A percentile compares a stretch with the other conserved stretches of the same genome.
Evolutionary conservation across 2,888 invertebrate genomes (phyloP).

Genomic region (Oegoconia quadripuncta): DNA sequence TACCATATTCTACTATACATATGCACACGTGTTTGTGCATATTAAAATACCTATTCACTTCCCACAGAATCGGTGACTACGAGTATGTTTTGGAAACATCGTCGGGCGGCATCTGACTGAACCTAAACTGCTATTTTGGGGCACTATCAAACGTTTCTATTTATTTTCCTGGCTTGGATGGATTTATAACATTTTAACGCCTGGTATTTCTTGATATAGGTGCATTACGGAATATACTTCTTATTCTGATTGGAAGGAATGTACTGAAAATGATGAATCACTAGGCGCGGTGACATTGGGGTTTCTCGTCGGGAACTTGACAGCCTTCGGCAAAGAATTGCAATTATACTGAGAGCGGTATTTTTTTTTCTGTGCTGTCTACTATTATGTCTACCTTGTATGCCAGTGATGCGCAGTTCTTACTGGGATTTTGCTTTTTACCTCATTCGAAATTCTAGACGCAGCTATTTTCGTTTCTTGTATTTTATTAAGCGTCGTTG

Average conservation of each 20-base stretch:
- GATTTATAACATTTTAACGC: neutral
- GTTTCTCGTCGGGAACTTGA: constrained; percentile 33
- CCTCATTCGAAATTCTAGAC: constrained; percentile 21
- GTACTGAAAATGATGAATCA: constrained; percentile 28
- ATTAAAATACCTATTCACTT: constrained; percentile 33
- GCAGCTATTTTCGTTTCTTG: constrained; percentile 2
- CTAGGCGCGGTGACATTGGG: constrained; percentile 34
- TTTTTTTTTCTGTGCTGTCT: constrained; percentile 26
- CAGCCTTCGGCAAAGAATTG: constrained; percentile 37
- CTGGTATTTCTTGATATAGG: no score
- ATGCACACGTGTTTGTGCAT: constrained; percentile 32
- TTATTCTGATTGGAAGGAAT: neutral
- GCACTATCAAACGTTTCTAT: neutral
- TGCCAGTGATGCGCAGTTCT: constrained; percentile 13
- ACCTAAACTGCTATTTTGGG: constrained; percentile 21
- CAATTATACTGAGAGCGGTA: constrained; percentile 34
- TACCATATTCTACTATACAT: constrained; percentile 3
- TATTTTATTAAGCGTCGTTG: neutral
- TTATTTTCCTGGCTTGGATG: neutral
- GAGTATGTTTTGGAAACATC: constrained; percentile 39
- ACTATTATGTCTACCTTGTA: no score
- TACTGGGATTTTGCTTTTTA: constrained; percentile 27
- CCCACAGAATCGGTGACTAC: constrained; percentile 31
- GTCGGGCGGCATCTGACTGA: constrained; percentile 18
- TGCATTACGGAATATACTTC: no score